Percentiles rank a stretch among this genome's conserved stretches.
These are phyloP conservation scores for Contarinia nasturtii DNA, from an alignment of 1,140 invertebrate species.

Conservation along the genomic window DNA sequence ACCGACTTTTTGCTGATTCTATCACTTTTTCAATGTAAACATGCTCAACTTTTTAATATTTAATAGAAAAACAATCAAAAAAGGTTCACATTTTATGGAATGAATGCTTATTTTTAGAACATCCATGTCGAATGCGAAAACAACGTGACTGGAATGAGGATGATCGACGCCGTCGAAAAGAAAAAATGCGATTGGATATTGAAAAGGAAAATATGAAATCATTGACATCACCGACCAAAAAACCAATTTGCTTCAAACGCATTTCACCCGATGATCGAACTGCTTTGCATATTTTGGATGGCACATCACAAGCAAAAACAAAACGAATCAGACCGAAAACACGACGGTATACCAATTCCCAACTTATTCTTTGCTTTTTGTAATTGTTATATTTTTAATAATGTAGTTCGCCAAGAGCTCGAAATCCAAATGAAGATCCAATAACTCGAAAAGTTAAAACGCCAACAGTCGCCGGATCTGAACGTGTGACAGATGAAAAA, in stretches of 20 bases:
- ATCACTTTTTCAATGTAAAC: neutral
- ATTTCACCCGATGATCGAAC: constrained; percentile 14
- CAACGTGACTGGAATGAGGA: constrained; percentile 14
- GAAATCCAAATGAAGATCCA: constrained; percentile 3
- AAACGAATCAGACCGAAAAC: constrained; percentile 24
- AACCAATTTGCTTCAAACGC: constrained; percentile 5
- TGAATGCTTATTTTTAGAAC: neutral
- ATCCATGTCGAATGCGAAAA: constrained; percentile 10
- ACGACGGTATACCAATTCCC: constrained; percentile 10
- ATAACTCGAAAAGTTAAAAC: neutral
- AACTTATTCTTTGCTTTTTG: too few relatives aligned
- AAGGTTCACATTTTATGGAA: too few relatives aligned
- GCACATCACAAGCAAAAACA: constrained; percentile 18
- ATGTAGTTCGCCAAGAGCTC: neutral
- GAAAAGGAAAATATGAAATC: constrained; percentile 22
- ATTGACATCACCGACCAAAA: constrained; percentile 20
- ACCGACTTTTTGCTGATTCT: neutral
- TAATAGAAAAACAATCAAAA: too few relatives aligned
- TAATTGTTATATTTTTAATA: neutral
- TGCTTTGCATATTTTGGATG: constrained; percentile 7
- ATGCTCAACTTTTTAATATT: too few relatives aligned
- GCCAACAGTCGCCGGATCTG: constrained; percentile 4
- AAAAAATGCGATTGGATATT: constrained; percentile 22
- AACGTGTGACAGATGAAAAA: constrained; percentile 7
- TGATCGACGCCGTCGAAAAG: constrained; percentile 19